Evolutionary conservation across 2,113 vertebrate species (phyloP).

Genomic region (Malurus elegans): DNA sequence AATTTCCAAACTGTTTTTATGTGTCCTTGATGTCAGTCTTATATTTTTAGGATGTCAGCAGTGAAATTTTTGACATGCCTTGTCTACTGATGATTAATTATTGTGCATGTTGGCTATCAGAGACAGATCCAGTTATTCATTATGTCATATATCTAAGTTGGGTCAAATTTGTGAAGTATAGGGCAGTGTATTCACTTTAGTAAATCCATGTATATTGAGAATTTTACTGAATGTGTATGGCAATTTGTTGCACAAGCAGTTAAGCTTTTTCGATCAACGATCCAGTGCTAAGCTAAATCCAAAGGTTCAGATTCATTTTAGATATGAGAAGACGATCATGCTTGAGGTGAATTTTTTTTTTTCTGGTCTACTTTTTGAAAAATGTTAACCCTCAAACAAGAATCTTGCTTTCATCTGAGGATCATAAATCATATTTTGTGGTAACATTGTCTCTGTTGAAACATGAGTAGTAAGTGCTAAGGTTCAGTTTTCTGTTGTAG

Average conservation of each 20-base stretch:
- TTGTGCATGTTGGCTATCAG: neutral
- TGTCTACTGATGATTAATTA: neutral
- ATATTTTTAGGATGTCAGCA: neutral
- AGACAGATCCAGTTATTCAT: neutral
- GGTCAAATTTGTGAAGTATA: neutral
- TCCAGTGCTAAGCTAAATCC: neutral
- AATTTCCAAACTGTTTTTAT: neutral
- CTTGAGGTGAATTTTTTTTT: neutral
- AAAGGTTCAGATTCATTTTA: neutral
- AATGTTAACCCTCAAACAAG: neutral
- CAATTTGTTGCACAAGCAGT: neutral
- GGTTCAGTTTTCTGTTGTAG: neutral
- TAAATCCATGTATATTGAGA: neutral
- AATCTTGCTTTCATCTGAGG: neutral
- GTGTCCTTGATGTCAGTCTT: neutral
- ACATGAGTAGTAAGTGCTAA: neutral
- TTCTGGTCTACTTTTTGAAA: neutral
- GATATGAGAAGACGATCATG: neutral
- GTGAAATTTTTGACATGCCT: neutral
- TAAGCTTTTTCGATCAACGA: neutral
- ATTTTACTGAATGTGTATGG: neutral
- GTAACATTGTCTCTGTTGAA: neutral
- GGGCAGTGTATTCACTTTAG: neutral
- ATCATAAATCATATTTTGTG: neutral
- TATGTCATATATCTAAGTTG: neutral